Evolutionary conservation across 2,797 vertebrate genomes (phyloP), one percentile per base, ranked within the genome.

Genomic region (Trematomus bernacchii): DNA sequence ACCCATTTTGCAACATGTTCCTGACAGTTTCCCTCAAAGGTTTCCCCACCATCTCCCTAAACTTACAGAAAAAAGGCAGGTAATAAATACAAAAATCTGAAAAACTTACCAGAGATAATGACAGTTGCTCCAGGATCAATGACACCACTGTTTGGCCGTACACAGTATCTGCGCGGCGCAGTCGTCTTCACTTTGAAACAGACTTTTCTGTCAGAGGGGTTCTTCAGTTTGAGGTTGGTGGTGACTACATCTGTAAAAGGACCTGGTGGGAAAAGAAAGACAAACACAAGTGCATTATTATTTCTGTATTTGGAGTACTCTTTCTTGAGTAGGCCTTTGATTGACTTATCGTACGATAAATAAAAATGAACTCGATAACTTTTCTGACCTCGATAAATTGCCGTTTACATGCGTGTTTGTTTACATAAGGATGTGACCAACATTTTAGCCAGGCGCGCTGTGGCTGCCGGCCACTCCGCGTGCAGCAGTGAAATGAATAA

Each of bases 111-210:
- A 84, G 98, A 99, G 89, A 99, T 98, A 84, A 64, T 95, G 93
- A 99, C 93, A 15, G 95, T 93, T 0, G 95, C 94, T 64, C 97
- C 98, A 0, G 97, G 92, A 1, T 99, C 98, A 67, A 99, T 97
- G 84, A 96, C 93, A 7, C 98, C 98, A 55, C 98, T 99, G 95
- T 99, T 99, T 16, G 98, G 98, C 86, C 98, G 96, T 92, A 99
- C 98, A 42, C 98, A 99, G 93, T 99, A 99, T 89, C 98, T 94
- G 80, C 98, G 97, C 4, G 98, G 98, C 0, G 98, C 98, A 63
- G 98, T 99, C 15, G 98, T 99, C 95, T 99, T 99, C 94, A 99
- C 98, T 95, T 99, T 99, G 92, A 99, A 99, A 94, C 98, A 99
- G 76, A 99, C 97, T 96, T 93, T 97, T 92, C 89, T 97, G 71